Evolutionary conservation across 2,797 vertebrate species (phyloP), one percentile per base, ranked within the genome.

Genomic region (Catamblyrhynchus diadema): DNA sequence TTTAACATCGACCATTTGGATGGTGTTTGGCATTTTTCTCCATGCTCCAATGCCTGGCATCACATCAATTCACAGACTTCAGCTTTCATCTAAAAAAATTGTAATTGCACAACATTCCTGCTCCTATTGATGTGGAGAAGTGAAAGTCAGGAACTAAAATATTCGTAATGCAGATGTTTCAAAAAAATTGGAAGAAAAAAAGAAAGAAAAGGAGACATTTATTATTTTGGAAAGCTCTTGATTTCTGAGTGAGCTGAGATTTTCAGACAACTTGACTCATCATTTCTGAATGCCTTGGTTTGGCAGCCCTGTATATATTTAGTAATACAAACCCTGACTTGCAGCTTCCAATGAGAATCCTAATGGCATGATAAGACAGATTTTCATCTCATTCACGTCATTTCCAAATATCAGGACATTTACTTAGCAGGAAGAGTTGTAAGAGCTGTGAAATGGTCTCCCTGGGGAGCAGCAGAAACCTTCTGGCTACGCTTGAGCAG

Each of bases 231-330:
- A 94, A 94, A 88, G 85, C 75, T 81, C 72, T 75, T 75, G 32
- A 75, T 88, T 93, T 80, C 81, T 66, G 65, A 90, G 64, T 6
- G 41, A 95, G 71, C 53, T 9, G 6, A 0, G 1, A 90, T 88
- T 81, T 86, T 94, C 73, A 83, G 88, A 81, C 88, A 90, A 60
- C 48, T 66, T 97, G 95, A 97, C 86, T 95, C 95, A 97, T 93
- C 90, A 95, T 88, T 94, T 93, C 79, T 95, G 92, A 92, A 95
- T 12, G 86, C 88, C 90, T 79, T 9, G 66, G 83, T 92, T 95
- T 96, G 95, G 94, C 90, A 95, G 73, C 70, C 56, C 41, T 28
- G 30, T 51, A 50, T 70, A 71, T 65, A 86, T 93, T 97, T 92
- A 88, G 96, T 77, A 97, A 95, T 84, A 92, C 90, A 94, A 95